phyloP scores from a whole-genome alignment of 2,888 invertebrate genomes.

The Platerodrilus igneus region DNA sequence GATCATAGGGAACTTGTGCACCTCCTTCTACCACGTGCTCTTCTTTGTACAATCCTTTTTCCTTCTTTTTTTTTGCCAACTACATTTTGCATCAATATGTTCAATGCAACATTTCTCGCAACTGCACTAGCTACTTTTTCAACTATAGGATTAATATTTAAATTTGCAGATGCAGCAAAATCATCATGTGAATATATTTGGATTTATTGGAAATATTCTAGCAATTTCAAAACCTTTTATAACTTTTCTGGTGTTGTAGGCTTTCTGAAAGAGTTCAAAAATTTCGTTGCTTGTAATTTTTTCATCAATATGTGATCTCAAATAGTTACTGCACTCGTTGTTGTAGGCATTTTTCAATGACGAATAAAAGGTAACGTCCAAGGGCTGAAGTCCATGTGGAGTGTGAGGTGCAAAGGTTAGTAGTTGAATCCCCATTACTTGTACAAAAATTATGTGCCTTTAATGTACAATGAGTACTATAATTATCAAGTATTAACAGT shows the following conservation, averaged over 20 bases:
- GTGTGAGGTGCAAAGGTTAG: too few species aligned
- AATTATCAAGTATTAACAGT: not conserved
- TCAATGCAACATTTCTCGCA: too few species aligned
- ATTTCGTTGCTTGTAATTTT: conserved; percentile 29
- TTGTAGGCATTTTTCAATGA: conserved; percentile 34
- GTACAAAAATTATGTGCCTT: conserved; percentile 23
- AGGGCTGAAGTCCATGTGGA: conserved; percentile 31
- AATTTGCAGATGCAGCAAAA: too few species aligned
- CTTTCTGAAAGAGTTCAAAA: conserved; percentile 30
- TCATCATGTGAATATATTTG: conserved; percentile 9
- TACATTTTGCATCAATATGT: too few species aligned
- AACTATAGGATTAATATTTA: too few species aligned
- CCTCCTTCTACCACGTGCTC: too few species aligned
- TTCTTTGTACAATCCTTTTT: too few species aligned
- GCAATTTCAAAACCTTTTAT: conserved; percentile 9
- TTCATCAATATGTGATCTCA: conserved; percentile 25
- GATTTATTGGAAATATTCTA: conserved; percentile 12
- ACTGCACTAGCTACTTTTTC: too few species aligned
- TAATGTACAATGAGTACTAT: conserved; percentile 33
- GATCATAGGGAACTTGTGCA: too few species aligned
- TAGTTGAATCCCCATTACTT: too few species aligned
- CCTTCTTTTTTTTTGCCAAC: too few species aligned
- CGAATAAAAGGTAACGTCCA: conserved; percentile 32
- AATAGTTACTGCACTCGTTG: conserved; percentile 31
- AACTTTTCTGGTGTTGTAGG: too few species aligned